Percentiles rank a stretch among this genome's conserved stretches.
Conservation (phyloP, 2,113 vertebrate genomes). For the Ibidorhyncha struthersii region DNA sequence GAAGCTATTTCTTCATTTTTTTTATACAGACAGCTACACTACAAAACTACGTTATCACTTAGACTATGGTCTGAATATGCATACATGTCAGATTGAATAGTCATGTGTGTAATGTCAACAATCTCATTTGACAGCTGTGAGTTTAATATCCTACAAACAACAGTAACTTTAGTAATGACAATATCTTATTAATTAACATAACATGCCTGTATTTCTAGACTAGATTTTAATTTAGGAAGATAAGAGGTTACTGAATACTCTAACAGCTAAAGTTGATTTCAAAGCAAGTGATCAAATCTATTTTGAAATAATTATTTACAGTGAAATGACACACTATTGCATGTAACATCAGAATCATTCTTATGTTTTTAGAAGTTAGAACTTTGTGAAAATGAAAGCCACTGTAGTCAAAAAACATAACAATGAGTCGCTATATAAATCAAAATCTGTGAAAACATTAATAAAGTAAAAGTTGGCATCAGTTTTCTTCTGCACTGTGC, state of each 20-base stretch:
- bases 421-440: background rate
- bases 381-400: background rate
- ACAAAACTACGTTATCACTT: background rate
- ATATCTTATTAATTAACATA: background rate
- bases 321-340: background rate
- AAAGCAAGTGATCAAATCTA: background rate
- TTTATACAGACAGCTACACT: background rate
- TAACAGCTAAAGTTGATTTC: background rate
- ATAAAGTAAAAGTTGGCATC: background rate
- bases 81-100: background rate
- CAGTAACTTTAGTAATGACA: background rate
- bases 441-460: background rate
- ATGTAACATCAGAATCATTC: background rate
- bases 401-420: background rate
- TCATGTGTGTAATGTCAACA: background rate
- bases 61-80: background rate
- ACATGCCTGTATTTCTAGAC: background rate
- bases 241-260: background rate
- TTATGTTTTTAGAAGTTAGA: background rate
- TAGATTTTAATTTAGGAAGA: background rate
- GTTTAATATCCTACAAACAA: background rate
- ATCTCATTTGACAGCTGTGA: background rate
- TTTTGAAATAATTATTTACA: background rate
- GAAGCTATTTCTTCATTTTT: background rate
- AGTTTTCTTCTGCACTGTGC: background rate